Evolutionary conservation across 2,888 invertebrate genomes (phyloP).

Genomic region (Matsumyia berberina): DNA sequence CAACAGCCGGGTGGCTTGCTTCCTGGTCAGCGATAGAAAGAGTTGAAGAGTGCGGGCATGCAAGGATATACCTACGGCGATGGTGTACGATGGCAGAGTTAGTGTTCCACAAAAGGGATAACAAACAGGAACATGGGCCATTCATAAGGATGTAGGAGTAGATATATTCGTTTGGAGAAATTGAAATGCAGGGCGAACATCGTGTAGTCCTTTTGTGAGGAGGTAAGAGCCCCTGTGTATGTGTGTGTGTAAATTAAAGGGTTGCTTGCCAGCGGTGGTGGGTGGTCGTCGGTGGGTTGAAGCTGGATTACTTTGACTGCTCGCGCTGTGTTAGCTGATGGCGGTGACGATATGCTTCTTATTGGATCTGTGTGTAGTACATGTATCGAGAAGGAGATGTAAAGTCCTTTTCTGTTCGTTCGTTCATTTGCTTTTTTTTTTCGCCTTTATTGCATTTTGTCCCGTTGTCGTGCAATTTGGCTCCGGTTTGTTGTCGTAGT

Average conservation of each 20-base stretch:
- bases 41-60: conserved; percentile 37
- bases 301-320: conserved; percentile 74
- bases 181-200: conserved; percentile 73
- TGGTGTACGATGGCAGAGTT: conserved; percentile 74
- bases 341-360: conserved; percentile 75
- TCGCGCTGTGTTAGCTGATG: conserved; percentile 74
- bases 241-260: conserved; percentile 52
- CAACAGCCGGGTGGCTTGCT: conserved; percentile 76
- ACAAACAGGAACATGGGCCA: conserved; percentile 76
- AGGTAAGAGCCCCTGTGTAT: conserved; percentile 44
- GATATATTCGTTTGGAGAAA: conserved; percentile 65
- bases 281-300: conserved; percentile 47
- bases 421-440: conserved; percentile 29
- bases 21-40: conserved; percentile 68
- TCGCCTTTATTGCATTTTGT: conserved; percentile 56
- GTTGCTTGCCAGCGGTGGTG: conserved; percentile 36
- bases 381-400: conserved; percentile 59
- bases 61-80: conserved; percentile 57
- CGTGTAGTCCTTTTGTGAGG: conserved; percentile 74
- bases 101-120: conserved; percentile 77
- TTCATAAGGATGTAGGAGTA: conserved; percentile 73
- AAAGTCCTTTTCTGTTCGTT: conserved; percentile 46
- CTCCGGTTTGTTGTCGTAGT: conserved; percentile 75
- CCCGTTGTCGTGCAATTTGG: conserved; percentile 69
- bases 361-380: conserved; percentile 69